phyloP scores from a whole-genome alignment of 2,797 vertebrate genomes.

The Silurus lanzhouensis region DNA sequence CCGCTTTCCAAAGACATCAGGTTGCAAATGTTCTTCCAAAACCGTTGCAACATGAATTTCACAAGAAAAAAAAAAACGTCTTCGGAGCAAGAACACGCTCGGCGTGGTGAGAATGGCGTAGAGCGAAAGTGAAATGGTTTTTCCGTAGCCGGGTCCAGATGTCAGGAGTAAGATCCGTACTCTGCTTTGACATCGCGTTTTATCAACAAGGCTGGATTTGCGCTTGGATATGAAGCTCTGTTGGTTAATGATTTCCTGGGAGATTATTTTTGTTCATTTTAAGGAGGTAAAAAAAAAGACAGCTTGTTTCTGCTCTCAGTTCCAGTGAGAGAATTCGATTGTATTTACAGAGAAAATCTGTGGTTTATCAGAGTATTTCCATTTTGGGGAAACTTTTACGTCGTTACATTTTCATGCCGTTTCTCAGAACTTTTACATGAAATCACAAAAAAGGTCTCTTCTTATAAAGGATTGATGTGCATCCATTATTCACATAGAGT shows the following conservation, averaged over 20 bases:
- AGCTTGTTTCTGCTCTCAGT: too few relatives aligned
- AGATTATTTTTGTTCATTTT: background rate
- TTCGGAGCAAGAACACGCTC: background rate
- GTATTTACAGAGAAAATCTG: too few relatives aligned
- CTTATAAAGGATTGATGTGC: too few relatives aligned
- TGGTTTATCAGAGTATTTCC: too few relatives aligned
- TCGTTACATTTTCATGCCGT: too few relatives aligned
- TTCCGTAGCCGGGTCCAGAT: slow-evolving; percentile 12
- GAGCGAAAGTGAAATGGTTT: background rate
- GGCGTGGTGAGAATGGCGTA: background rate
- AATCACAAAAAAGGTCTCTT: too few relatives aligned
- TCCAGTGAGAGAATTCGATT: too few relatives aligned
- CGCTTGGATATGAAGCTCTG: background rate
- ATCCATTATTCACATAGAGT: too few relatives aligned
- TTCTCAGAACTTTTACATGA: too few relatives aligned
- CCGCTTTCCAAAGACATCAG: background rate
- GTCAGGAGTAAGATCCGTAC: background rate
- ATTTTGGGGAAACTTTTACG: too few relatives aligned
- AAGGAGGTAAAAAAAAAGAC: too few relatives aligned
- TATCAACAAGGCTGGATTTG: slow-evolving; percentile 8
- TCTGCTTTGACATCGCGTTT: background rate
- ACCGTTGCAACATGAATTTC: background rate
- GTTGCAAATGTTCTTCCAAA: slow-evolving; percentile 16
- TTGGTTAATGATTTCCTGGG: slow-evolving; percentile 1
- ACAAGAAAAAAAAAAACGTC: background rate